These are phyloP conservation scores for Nomada ferruginata DNA, from an alignment of 2,888 invertebrate species.

Conservation along the genomic window DNA sequence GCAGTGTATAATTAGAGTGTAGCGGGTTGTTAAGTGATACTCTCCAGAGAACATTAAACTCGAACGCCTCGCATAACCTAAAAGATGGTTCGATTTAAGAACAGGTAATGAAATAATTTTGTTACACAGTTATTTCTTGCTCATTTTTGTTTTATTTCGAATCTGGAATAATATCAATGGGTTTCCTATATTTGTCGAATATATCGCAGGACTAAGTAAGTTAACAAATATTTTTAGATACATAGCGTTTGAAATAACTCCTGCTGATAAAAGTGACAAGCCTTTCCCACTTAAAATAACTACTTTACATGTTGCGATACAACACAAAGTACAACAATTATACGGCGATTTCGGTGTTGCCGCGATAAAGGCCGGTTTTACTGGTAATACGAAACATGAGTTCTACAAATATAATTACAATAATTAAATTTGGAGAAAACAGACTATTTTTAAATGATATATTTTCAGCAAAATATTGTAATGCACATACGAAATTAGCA, in stretches of 20 bases:
- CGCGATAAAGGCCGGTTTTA: constrained; percentile 89
- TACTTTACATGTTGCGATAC: constrained; percentile 86
- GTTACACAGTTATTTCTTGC: background rate
- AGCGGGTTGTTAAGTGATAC: no score
- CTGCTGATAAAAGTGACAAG: constrained; percentile 84
- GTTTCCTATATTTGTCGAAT: background rate
- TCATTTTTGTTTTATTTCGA: background rate
- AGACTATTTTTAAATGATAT: constrained; percentile 1
- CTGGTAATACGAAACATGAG: constrained; percentile 68
- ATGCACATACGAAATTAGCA: constrained; percentile 90
- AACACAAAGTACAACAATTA: constrained; percentile 88
- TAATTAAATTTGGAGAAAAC: background rate
- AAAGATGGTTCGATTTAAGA: constrained; percentile 88
- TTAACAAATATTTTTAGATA: constrained; percentile 85
- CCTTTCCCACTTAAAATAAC: constrained; percentile 85
- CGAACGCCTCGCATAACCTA: constrained; percentile 60
- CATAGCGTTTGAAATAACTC: constrained; percentile 88
- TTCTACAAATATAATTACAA: background rate
- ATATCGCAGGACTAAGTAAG: constrained; percentile 10
- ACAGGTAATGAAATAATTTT: constrained; percentile 85
- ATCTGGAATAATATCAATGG: no score
- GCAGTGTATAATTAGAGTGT: background rate
- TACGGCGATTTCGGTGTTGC: constrained; percentile 92
- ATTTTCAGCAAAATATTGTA: constrained; percentile 90
- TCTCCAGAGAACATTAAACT: background rate